Evolutionary conservation across 2,888 invertebrate species (phyloP).

Genomic region (Zele albiditarsus): DNA sequence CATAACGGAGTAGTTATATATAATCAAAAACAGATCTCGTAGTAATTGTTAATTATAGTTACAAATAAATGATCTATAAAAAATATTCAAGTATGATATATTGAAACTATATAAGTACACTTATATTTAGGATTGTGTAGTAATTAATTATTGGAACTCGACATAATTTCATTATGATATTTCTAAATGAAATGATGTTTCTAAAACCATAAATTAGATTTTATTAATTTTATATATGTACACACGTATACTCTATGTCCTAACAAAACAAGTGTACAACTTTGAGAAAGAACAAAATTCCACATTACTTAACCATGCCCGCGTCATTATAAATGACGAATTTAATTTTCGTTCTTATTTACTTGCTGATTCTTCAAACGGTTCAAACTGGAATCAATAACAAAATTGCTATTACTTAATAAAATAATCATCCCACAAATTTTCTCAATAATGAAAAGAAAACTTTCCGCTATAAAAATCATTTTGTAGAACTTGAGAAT

Average conservation of each 20-base stretch:
- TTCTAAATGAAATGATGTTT: background rate
- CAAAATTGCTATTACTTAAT: no score
- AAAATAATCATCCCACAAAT: no score
- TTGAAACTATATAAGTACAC: background rate
- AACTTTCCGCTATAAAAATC: no score
- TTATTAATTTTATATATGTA: conserved; percentile 1
- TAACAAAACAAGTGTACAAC: background rate
- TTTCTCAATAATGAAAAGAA: no score
- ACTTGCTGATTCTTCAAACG: background rate
- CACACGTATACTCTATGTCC: background rate
- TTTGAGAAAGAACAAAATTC: background rate
- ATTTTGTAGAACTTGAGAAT: conserved; percentile 46
- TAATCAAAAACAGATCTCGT: background rate
- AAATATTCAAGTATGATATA: background rate
- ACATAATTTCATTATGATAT: no score
- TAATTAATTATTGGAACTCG: background rate
- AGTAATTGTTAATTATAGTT: background rate
- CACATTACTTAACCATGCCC: background rate
- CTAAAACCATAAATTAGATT: background rate
- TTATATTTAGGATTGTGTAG: background rate
- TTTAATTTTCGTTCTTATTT: background rate
- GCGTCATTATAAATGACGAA: background rate
- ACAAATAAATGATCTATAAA: conserved; percentile 6
- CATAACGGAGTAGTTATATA: background rate
- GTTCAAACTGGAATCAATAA: background rate